phyloP scores from a whole-genome alignment of 2,797 vertebrate genomes.

The Florisuga fusca region DNA sequence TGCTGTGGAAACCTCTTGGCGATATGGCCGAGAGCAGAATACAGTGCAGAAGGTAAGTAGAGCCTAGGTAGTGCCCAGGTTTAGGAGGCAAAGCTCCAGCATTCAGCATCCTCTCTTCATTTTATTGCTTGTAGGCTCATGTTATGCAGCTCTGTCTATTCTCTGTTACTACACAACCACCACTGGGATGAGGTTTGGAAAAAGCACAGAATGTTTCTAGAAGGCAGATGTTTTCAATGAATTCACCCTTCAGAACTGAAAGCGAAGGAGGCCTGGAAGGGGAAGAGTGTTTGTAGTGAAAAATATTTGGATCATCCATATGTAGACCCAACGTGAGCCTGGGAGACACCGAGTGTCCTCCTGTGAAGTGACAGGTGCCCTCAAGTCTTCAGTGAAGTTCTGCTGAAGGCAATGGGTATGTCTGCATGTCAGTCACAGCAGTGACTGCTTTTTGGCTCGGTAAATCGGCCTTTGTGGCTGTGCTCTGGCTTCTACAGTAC shows the following conservation, averaged over 20 bases:
- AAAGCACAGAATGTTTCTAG: constrained; percentile 62
- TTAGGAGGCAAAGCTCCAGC: background rate
- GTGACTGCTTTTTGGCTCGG: constrained; percentile 55
- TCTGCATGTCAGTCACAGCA: constrained; percentile 46
- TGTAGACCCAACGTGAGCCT: constrained; percentile 42
- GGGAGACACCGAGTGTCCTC: constrained; percentile 48
- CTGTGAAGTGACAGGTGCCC: constrained; percentile 62
- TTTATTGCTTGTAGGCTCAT: background rate
- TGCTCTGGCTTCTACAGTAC: background rate
- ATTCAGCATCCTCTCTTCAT: background rate
- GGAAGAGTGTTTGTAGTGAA: constrained; percentile 47
- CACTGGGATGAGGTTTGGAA: constrained; percentile 59
- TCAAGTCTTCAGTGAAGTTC: constrained; percentile 48
- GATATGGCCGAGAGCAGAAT: background rate
- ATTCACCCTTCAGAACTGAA: constrained; percentile 68
- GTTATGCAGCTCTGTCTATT: constrained; percentile 29
- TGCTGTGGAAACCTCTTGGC: constrained; percentile 28
- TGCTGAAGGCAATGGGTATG: constrained; percentile 46
- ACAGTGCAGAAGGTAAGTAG: background rate
- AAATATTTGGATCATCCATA: constrained; percentile 53
- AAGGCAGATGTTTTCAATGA: constrained; percentile 73
- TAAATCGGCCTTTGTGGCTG: constrained; percentile 60
- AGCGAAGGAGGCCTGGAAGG: constrained; percentile 68
- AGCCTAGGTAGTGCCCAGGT: background rate
- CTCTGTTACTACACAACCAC: constrained; percentile 49